These are phyloP conservation scores for Poeciliopsis gracilis DNA, from an alignment of 2,797 vertebrate species.

Conservation along the genomic window DNA sequence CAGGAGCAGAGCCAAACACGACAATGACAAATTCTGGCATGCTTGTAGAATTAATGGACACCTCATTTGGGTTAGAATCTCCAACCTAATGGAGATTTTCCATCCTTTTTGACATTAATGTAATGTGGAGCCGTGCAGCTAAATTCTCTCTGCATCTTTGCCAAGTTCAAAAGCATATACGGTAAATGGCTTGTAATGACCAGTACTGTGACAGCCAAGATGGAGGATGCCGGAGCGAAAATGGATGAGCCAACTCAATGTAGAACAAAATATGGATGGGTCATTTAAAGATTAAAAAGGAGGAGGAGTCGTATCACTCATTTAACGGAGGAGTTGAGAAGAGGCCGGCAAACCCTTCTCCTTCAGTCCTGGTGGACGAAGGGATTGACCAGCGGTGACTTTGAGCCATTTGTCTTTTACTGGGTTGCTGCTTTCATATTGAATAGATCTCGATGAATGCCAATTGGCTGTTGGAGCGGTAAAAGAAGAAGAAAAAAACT, in stretches of 20 bases:
- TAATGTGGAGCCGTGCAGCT: not conserved
- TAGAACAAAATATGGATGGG: not conserved
- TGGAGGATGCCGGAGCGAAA: conserved; percentile 21
- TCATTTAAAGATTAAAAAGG: conserved; percentile 34
- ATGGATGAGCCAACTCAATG: conserved; percentile 28
- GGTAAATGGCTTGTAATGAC: conserved; percentile 11
- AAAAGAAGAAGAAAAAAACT: conserved; percentile 59
- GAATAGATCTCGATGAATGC: conserved; percentile 77
- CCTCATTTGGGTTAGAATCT: conserved; percentile 25
- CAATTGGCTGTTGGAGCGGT: conserved; percentile 67
- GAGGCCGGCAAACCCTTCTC: conserved; percentile 4
- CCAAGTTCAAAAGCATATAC: conserved; percentile 14
- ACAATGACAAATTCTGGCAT: conserved; percentile 38
- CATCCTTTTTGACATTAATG: conserved; percentile 1
- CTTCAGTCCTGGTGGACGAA: conserved; percentile 14
- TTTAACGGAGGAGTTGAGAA: conserved; percentile 24
- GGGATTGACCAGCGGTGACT: conserved; percentile 48
- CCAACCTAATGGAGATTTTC: conserved; percentile 5
- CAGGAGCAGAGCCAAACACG: conserved; percentile 27
- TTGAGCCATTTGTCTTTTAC: conserved; percentile 66
- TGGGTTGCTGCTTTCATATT: conserved; percentile 65
- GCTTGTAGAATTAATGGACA: conserved; percentile 36
- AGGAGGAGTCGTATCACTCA: conserved; percentile 9
- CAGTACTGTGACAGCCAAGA: conserved; percentile 21
- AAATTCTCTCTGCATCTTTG: conserved; percentile 3